Percentiles rank a stretch among this genome's conserved stretches.
Evolutionary conservation across 2,888 invertebrate genomes (phyloP).

Genomic region (Brachylomia viminalis): DNA sequence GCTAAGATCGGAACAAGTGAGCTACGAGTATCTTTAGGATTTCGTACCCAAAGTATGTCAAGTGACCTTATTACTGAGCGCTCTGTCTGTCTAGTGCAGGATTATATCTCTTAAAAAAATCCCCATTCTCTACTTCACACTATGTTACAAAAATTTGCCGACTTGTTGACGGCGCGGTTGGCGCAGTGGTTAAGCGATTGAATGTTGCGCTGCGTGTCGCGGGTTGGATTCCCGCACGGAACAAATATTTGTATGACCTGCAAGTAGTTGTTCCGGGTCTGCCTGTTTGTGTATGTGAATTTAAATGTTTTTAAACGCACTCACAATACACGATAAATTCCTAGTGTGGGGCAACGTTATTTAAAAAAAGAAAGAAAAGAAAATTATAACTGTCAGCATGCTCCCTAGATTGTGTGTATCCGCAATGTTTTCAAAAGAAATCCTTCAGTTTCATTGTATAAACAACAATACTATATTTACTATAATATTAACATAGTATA

Average conservation of each 20-base stretch:
- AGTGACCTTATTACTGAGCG: background rate
- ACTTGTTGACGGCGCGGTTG: no score
- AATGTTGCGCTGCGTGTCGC: no score
- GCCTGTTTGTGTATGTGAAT: no score
- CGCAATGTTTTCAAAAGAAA: slow-evolving; percentile 12
- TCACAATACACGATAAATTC: no score
- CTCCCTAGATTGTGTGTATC: background rate
- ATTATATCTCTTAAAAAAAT: background rate
- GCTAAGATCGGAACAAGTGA: background rate
- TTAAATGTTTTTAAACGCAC: no score
- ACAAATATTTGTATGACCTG: no score
- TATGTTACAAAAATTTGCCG: background rate
- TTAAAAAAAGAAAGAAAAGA: no score
- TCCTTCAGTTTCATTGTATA: slow-evolving; percentile 1
- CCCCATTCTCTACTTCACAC: background rate
- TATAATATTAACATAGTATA: background rate
- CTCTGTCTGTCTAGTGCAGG: background rate
- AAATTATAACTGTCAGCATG: no score
- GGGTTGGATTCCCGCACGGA: no score
- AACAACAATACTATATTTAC: slow-evolving; percentile 1
- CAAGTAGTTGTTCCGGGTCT: no score
- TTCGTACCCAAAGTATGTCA: background rate
- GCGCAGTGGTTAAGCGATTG: no score
- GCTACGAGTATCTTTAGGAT: background rate
- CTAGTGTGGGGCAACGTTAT: no score